Base-by-base conservation (phyloP, 1,140 invertebrate genomes). In the Ephestia elutella region DNA sequence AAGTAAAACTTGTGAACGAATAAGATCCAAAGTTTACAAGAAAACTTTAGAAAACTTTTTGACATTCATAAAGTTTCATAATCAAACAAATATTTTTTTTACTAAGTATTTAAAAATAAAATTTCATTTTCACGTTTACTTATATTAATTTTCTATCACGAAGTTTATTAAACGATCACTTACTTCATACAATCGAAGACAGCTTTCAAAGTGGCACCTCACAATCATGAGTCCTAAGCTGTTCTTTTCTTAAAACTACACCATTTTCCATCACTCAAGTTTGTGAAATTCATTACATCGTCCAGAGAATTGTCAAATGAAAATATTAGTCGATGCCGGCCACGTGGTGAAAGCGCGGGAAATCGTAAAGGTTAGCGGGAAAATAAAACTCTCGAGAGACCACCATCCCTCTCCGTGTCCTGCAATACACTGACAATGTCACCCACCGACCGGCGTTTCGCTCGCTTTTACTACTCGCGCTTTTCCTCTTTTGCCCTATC, bases 401-500 rank as follows among this genome's bases (percentile, higher is more conserved):
- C 50, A 81, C 81, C 82, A 80, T 81, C 82, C 73, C 80, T 79
- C 68, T 56, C 71, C 54, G 75, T 67, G 74, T 60, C 68, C 68
- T 59, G 78, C 71, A 73, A 68, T 70, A 67, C 76, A 87, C 85
- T 87, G 82, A 77, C 80, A 76, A 76, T 77, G 76, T 74, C 75
- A 74, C 72, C 49, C 65, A 53, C 73, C 65, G 70, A 61, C 71
- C 73, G 74, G 71, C 71, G 71, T 82, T 81, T 76, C 66, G 67
- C 71, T 64, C 72, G 74, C 74, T 75, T 79, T 78, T 75, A 84
- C 76, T 81, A 78, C 70, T 51, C 66, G 53, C 73, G 76, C 68
- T 82, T 82, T 78, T 81, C 80, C 80, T 76, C 79, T 78, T n/a
- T 78, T 79, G 63, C 74, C 75, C 78, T 78, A 79, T 86, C 80